A percentile compares a stretch with the other conserved stretches of the same genome.
These are phyloP conservation scores for Hippolais icterina DNA, from an alignment of 2,113 vertebrate genomes.

Conservation along the genomic window DNA sequence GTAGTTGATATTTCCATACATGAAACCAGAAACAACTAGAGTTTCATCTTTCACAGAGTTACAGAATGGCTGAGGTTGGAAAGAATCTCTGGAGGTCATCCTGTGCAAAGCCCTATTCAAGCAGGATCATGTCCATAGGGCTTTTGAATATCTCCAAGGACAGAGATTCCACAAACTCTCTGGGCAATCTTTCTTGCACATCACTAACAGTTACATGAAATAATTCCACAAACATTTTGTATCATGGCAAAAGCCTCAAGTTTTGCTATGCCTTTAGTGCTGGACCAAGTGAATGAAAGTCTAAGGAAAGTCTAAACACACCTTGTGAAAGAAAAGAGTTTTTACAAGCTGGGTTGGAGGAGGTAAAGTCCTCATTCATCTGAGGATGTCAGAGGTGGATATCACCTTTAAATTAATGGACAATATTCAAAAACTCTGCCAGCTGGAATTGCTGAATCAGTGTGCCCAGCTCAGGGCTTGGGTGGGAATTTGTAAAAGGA, in stretches of 20 bases:
- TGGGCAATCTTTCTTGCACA: neutral
- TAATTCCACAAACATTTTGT: neutral
- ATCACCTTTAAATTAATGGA: neutral
- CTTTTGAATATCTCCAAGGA: neutral
- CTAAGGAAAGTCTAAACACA: neutral
- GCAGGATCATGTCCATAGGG: neutral
- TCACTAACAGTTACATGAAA: neutral
- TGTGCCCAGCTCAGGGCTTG: neutral
- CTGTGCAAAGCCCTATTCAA: neutral
- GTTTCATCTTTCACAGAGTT: neutral
- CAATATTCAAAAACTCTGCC: neutral
- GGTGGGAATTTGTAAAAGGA: neutral
- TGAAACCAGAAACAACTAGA: neutral
- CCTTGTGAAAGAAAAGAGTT: neutral
- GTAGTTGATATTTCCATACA: neutral
- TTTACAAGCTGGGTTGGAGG: neutral
- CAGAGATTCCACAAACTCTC: neutral
- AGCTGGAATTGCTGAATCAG: neutral
- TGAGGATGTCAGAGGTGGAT: neutral
- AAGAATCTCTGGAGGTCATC: neutral
- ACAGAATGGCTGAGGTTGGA: neutral
- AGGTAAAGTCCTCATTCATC: neutral
- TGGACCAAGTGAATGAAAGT: neutral
- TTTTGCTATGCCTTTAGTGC: neutral
- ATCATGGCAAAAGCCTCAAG: neutral